Base-by-base conservation (phyloP, 1,140 invertebrate species). In the Gonioctena quinquepunctata region DNA sequence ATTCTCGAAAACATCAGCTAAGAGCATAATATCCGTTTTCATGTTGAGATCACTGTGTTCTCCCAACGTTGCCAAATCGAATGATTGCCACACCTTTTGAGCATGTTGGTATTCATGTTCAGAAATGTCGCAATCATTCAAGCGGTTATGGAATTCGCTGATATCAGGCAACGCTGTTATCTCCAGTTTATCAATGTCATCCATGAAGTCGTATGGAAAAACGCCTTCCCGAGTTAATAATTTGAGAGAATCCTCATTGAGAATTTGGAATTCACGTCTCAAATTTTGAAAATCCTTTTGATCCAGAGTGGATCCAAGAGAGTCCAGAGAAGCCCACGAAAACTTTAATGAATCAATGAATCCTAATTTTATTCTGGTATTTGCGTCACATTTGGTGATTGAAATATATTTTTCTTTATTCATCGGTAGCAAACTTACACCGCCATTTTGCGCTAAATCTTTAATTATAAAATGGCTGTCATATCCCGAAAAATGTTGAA, bases 1-100 rank as follows among this genome's bases (percentile, higher is more conserved):
- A 76, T 82, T 82, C 80, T 84, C 79, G 77, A 84, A 83, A n/a
- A 84, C 71, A 71, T 83, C 83, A 16, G 74, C 71, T 26, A 84
- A 69, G 4, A 85, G 48, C 18, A 85, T 60, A 50, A 84, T 80
- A 69, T 86, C 83, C 13, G 79, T 82, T 81, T 82, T 83, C 23
- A 84, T 71, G 76, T 85, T 85, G 21, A 33, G 28, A 33, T 33
- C 28, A 85, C 68, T 66, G 77, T 83, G 85, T 50, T 85, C 79
- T 13, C 79, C 72, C n/a, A 85, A 50, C 57, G 60, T 81, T 69
- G 76, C 56, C 67, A 79, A 75, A 25, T 81, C 76, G 74, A 87
- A 87, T 57, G 26, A 68, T 19, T 80, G 62, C 84, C 85, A 86
- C 19, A 86, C 77, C 2, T 80, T 78, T 73, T 76, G 26, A 5